Evolutionary conservation across 2,888 invertebrate genomes (phyloP).

Genomic region (Uropetala carovei): DNA sequence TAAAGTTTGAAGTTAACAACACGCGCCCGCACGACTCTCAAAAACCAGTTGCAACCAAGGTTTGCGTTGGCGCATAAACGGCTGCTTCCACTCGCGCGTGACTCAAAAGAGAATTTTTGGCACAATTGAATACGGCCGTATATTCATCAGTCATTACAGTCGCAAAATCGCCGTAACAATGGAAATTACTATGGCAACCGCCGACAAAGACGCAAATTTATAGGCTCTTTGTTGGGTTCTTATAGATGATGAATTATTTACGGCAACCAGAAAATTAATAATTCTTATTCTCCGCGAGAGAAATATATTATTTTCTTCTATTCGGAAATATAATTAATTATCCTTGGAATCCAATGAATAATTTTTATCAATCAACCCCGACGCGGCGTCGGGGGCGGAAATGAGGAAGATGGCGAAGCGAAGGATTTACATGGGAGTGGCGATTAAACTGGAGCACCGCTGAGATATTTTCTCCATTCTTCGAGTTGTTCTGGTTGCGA

Average conservation of each 20-base stretch:
- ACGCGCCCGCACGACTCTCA: too few species aligned
- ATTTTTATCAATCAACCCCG: not conserved
- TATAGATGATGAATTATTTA: slow-evolving; percentile 21
- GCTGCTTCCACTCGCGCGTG: not conserved
- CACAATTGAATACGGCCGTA: not conserved
- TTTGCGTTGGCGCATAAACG: not conserved
- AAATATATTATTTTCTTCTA: not conserved
- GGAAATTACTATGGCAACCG: not conserved
- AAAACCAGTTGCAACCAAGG: not conserved
- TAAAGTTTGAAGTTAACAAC: too few species aligned
- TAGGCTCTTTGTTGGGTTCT: not conserved
- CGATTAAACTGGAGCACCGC: not conserved
- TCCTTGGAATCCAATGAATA: not conserved
- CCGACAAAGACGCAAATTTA: not conserved
- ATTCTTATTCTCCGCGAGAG: not conserved
- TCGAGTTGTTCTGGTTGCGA: not conserved
- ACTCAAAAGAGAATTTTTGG: not conserved
- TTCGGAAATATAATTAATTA: not conserved
- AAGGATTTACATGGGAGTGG: not conserved
- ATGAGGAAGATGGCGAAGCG: not conserved
- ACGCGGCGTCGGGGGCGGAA: not conserved
- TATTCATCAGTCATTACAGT: not conserved
- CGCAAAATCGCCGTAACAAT: not conserved
- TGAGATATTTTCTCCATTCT: not conserved
- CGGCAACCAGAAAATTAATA: not conserved